phyloP scores from a whole-genome alignment of 2,113 vertebrate genomes.

The Heterochromis multidens region DNA sequence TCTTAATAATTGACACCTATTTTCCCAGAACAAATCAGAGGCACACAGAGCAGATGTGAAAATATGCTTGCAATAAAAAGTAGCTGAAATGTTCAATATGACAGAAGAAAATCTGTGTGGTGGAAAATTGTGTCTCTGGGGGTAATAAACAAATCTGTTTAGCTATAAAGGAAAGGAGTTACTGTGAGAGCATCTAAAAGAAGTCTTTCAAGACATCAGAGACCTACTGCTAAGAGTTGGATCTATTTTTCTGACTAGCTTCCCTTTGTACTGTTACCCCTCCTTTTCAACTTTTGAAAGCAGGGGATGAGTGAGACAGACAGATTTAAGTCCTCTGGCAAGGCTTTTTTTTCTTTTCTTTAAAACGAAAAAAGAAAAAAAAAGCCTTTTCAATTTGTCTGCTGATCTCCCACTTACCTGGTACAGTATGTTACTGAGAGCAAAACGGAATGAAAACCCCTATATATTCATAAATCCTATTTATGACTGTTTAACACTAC shows the following conservation, averaged over 20 bases:
- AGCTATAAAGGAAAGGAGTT: constrained; percentile 15
- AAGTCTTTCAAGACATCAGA: constrained; percentile 41
- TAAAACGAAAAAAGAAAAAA: background rate
- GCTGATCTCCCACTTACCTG: constrained; percentile 2
- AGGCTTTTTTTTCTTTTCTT: background rate
- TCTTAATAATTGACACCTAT: background rate
- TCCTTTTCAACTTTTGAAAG: constrained; percentile 26
- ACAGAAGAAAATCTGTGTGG: background rate
- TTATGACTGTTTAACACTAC: background rate
- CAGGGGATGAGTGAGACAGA: background rate
- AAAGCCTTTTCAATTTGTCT: constrained; percentile 19
- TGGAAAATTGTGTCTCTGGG: constrained; percentile 7
- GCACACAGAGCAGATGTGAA: background rate
- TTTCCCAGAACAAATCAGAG: background rate
- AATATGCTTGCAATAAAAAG: background rate
- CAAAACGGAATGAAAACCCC: background rate
- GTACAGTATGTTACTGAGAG: background rate
- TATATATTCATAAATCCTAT: background rate
- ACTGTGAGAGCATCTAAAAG: constrained; percentile 27
- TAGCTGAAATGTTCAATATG: background rate
- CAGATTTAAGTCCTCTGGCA: constrained; percentile 18
- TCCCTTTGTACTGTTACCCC: constrained; percentile 16
- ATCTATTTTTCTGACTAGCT: constrained; percentile 17
- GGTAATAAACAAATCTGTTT: constrained; percentile 55
- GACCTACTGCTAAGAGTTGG: constrained; percentile 15